phyloP scores from a whole-genome alignment of 2,888 invertebrate species.

The Agrenia bidenticulata region DNA sequence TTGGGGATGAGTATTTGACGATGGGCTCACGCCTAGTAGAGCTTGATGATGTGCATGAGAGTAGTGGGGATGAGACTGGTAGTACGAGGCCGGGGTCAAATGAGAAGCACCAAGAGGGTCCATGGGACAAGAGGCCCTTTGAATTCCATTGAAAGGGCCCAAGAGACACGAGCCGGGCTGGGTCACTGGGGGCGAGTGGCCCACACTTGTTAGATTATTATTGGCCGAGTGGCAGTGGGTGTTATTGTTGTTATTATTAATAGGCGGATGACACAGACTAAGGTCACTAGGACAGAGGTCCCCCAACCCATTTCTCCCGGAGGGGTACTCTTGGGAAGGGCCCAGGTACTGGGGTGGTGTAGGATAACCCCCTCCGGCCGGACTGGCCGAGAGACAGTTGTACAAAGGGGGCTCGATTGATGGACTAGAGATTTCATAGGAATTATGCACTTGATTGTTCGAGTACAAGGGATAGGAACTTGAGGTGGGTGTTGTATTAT shows the following conservation, averaged over 20 bases:
- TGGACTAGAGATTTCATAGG: slow-evolving; percentile 8
- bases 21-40: background rate
- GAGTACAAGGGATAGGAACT: slow-evolving; percentile 3
- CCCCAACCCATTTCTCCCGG: background rate
- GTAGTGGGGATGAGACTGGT: slow-evolving; percentile 51
- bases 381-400: background rate
- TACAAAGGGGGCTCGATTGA: background rate
- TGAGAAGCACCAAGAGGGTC: slow-evolving; percentile 56
- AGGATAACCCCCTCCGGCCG: background rate
- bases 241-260: slow-evolving; percentile 3
- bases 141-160: slow-evolving; percentile 30
- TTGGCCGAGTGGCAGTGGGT: background rate
- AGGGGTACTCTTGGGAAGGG: background rate
- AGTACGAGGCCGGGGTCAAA: slow-evolving; percentile 58
- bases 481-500: background rate
- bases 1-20: background rate
- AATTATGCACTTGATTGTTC: background rate
- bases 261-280: slow-evolving; percentile 1
- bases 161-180: background rate
- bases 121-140: slow-evolving; percentile 52
- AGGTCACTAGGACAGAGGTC: background rate
- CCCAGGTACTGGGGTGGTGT: slow-evolving; percentile 1
- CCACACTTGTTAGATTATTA: background rate
- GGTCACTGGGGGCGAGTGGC: background rate
- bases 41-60: slow-evolving; percentile 46